Evolutionary conservation across 92 coral and sea anemone species (phyloP), one percentile per base, ranked within the genome.

Genomic region (Palythoa grandiflora): DNA sequence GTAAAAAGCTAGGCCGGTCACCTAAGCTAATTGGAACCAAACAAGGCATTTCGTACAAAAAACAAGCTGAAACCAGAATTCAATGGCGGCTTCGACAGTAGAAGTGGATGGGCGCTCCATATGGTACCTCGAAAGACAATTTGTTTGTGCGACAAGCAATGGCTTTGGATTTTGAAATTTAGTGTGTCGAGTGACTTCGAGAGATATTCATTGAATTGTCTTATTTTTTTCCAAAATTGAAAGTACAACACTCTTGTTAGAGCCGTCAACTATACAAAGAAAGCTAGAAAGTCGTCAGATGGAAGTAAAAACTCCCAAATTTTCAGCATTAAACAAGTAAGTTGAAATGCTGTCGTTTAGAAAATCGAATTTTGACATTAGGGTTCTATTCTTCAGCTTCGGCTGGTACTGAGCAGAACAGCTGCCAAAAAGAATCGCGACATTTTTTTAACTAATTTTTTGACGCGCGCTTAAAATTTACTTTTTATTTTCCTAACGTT

Each of bases 361-460:
- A 28, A 36, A 7, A 35, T 9, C 37, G 39, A 28, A 9, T 35
- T 38, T 12, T 38, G 13, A 70, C 28, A 20, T 70, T 16, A 38
- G 39, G 17, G 75, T 13, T 11, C 36, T 1, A 70, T 35, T 70
- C 75, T 2, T 11, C 47, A 2, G 47, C 47, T 0, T 38, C 73
- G 48, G 73, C 51, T 14, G 36, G 60, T 5, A 12, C 68, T 77
- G 54, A 71, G 48, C 21, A 13, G 61, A 81, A 14, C 86, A 81
- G 86, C 86, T 81, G 86, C 59, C 59, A 39, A 65, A 14, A 20
- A 4, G 36, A 66, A 75, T 66, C 75, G 61, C 73, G 74, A 80
- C 74, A 68, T 20, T 66, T 44, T 44, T 63, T 48, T 63, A 39
- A 79, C 70, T 3, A 39, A 28, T 40, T 44, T 15, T 68, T 70